Evolutionary conservation across 1,140 invertebrate genomes (phyloP).

Genomic region (Diabrotica undecimpunctata): DNA sequence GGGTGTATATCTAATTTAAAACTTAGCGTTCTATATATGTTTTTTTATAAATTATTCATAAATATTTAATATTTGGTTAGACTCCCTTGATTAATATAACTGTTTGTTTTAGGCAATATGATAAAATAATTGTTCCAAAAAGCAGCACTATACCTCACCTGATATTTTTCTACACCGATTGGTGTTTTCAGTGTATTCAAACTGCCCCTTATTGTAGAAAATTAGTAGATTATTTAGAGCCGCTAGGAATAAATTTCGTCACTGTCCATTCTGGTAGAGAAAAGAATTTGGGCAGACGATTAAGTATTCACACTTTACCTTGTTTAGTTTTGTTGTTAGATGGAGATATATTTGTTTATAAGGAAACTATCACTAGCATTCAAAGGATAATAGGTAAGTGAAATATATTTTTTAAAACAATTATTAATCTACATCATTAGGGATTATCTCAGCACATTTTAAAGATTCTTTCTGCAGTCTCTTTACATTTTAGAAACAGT

Average conservation of each 20-base stretch:
- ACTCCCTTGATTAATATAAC: too few species aligned
- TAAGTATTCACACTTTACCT: constrained; percentile 77
- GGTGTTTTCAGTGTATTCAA: constrained; percentile 87
- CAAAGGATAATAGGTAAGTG: constrained; percentile 70
- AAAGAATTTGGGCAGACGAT: constrained; percentile 65
- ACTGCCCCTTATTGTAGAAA: constrained; percentile 78
- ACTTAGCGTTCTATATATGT: too few species aligned
- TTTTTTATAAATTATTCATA: too few species aligned
- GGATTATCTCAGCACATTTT: background rate
- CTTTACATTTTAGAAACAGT: background rate
- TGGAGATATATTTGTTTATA: constrained; percentile 75
- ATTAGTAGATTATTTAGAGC: constrained; percentile 79
- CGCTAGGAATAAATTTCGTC: constrained; percentile 65
- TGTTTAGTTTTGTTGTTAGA: constrained; percentile 78
- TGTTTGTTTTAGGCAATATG: constrained; percentile 67
- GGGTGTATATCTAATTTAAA: too few species aligned
- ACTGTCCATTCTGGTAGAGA: constrained; percentile 84
- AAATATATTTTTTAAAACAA: background rate
- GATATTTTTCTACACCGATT: constrained; percentile 87
- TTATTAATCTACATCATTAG: background rate
- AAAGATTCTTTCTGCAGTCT: background rate
- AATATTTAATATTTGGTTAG: too few species aligned
- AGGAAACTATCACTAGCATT: constrained; percentile 70
- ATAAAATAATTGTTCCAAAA: constrained; percentile 80
- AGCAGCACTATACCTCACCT: constrained; percentile 76